Base-by-base conservation (phyloP, 2,888 invertebrate genomes). In the Rhopalosiphum nymphaeae region DNA sequence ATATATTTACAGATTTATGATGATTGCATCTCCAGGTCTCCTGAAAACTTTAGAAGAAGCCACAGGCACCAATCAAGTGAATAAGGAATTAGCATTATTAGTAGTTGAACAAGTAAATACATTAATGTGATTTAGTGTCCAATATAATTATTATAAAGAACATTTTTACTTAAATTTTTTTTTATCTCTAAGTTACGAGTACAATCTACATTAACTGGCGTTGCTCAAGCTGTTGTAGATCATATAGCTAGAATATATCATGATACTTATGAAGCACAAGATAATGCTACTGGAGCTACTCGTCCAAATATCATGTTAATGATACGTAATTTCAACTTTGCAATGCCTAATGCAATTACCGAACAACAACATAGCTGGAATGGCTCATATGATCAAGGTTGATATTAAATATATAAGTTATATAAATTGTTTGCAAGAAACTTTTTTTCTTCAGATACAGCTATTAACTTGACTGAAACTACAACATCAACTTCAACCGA, bases 251-350 rank as follows among this genome's bases (percentile, higher is more conserved):
- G 98, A n/a, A 97, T 98, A 94, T 98, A 98, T 95, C 97, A 98
- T 87, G 97, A 98, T 89, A 97, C 97, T 94, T 98, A 97, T 95
- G 97, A 97, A 96, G 97, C 96, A 89, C 95, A 95, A 94, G 94
- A 95, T 53, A 91, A 92, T 87, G 94, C 93, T 42, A 91, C 95
- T n/a, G 95, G 96, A 94, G 96, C 96, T 0, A 97, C 97, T 86
- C 97, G 98, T 67, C 98, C 98, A 36, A 98, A 98, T 95, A 98
- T 98, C 95, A 98, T 98, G 0, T 96, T 99, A 44, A 96, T 99
- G 0, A 97, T 99, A 93, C 96, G 98, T 87, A 98, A 98, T 96
- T 98, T 99, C 95, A 98, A 98, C 95, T 98, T 97, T 95, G 97
- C 97, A 0, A 96, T 98, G 44, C 97, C 98, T 0, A 94, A 95